These are phyloP conservation scores for Aythya baeri DNA, from an alignment of 2,113 vertebrate species.

Conservation along the genomic window DNA sequence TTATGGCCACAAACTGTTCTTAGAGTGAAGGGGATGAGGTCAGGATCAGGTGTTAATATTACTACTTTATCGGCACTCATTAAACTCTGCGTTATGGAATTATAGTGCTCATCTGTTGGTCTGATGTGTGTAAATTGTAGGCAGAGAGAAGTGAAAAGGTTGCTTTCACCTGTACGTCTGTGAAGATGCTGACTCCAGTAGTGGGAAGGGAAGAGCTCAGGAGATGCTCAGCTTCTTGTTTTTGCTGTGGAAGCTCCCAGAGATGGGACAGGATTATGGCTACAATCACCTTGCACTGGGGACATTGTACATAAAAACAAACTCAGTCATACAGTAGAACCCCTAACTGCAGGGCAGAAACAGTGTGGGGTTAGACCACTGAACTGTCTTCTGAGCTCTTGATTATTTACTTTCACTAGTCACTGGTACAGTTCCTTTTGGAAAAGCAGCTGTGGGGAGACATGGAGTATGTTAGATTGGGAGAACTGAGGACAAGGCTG, in stretches of 20 bases:
- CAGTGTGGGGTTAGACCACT: not conserved
- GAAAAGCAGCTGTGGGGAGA: not conserved
- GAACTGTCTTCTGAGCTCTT: not conserved
- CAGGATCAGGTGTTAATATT: not conserved
- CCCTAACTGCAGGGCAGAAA: not conserved
- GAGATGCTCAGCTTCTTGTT: not conserved
- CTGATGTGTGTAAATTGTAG: not conserved
- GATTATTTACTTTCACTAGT: not conserved
- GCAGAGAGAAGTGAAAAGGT: not conserved
- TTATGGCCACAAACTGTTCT: not conserved
- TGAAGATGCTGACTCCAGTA: not conserved
- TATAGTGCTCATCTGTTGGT: not conserved
- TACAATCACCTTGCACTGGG: not conserved
- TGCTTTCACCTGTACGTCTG: not conserved
- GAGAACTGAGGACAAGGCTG: not conserved
- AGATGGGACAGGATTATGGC: not conserved
- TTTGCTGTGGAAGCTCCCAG: not conserved
- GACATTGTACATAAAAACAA: not conserved
- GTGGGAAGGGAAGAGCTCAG: not conserved
- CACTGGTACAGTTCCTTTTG: not conserved
- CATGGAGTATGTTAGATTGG: not conserved
- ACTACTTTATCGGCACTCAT: rapidly evolving
- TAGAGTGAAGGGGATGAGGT: not conserved
- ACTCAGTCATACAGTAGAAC: not conserved
- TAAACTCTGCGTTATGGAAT: not conserved